Evolutionary conservation across 2,113 vertebrate species (phyloP), one percentile per base, ranked within the genome.

Genomic region (Struthidea cinerea): DNA sequence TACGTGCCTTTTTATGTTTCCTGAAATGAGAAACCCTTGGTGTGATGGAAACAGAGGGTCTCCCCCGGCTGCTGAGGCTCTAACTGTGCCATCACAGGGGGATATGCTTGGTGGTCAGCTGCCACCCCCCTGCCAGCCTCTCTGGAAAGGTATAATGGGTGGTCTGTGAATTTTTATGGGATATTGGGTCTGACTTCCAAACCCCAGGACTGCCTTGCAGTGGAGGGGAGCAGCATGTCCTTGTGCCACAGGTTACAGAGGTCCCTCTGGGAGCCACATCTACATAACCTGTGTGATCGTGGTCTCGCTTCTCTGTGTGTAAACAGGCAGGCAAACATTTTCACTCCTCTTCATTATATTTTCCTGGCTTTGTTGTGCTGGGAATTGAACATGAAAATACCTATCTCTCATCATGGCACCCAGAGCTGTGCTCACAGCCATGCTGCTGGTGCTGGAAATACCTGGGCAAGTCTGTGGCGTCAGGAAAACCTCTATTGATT

Each of bases 71-170:
- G 18, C 30, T 35, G 73, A 64, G 37, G 56, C 18, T 74, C 39
- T 52, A 63, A 1, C 39, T 2, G 2, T 44, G 65, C 24, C 4
- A 0, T 42, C 2, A 0, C 7, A 3, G 44, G 21, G 27, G n/a
- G 16, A 47, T 50, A 23, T 1, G 1, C 23, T 26, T 67, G 35
- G 28, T 50, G 28, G 44, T 37, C 46, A 57, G 17, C 26, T 23
- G 39, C 8, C 60, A 41, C 21, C 28, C 6, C 28, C 4, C 18
- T 20, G 13, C 37, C 60, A 90, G 49, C n/a, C 18, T 57, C 22
- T 15, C 24, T 30, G 10, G 11, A 52, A 65, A 82, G 16, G 23
- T 61, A 7, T 35, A 61, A 74, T n/a, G 28, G 18, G 16, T 9
- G 39, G 3, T 65, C 21, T 67, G 39, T 55, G 35, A 10, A 19